Evolutionary conservation across 2,797 vertebrate species (phyloP).

Genomic region (Salarias fasciatus): DNA sequence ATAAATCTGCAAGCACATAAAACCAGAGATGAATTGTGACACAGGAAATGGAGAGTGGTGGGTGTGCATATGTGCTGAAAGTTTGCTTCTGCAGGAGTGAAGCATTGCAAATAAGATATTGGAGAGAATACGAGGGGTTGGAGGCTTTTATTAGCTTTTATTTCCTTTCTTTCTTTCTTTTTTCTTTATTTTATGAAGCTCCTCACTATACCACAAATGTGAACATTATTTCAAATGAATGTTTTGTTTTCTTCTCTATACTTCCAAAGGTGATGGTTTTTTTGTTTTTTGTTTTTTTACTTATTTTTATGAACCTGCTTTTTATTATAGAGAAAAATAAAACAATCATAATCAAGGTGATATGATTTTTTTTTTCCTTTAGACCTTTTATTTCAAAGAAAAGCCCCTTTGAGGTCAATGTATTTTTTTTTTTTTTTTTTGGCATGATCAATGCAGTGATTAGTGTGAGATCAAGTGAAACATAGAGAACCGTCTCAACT

Average conservation of each 20-base stretch:
- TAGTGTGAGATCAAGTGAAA: too few species aligned
- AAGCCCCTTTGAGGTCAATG: too few species aligned
- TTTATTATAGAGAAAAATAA: too few species aligned
- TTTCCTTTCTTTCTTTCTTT: constrained; percentile 23
- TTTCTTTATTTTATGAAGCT: constrained; percentile 11
- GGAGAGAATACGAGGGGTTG: constrained; percentile 1
- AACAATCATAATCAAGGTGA: too few species aligned
- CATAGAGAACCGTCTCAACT: too few species aligned
- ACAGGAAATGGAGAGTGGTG: constrained; percentile 12
- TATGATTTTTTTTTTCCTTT: too few species aligned
- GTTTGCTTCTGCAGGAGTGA: constrained; percentile 27
- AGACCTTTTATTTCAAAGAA: too few species aligned
- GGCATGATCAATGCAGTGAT: too few species aligned
- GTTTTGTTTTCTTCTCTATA: not conserved
- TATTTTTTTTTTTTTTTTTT: too few species aligned
- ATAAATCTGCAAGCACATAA: constrained; percentile 43
- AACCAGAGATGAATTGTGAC: constrained; percentile 24
- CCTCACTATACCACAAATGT: not conserved
- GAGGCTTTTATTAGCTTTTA: constrained; percentile 21
- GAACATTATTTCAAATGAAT: not conserved
- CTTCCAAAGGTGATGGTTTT: not conserved
- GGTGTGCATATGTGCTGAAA: constrained; percentile 9
- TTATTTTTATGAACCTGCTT: not conserved
- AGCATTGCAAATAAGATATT: constrained; percentile 38
- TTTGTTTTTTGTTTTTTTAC: too few species aligned